Conservation (phyloP, 2,113 vertebrate genomes). For the Mus spicilegus region DNA sequence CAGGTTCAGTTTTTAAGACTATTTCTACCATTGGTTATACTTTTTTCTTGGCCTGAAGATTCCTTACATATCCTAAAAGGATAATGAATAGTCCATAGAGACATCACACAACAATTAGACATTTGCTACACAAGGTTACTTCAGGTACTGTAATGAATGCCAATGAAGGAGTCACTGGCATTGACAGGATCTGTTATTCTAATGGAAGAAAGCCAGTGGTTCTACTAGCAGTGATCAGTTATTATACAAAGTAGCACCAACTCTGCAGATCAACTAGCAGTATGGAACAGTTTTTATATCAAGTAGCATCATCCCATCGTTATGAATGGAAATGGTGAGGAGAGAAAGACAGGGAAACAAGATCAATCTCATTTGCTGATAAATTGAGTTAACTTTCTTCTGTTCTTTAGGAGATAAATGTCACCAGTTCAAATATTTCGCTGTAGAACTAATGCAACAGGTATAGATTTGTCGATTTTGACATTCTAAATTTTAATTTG, state of each 20-base stretch:
- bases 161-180: background rate
- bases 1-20: background rate
- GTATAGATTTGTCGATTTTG: background rate
- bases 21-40: background rate
- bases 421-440: constrained; percentile 15
- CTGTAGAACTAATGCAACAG: background rate
- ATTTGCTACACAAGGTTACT: background rate
- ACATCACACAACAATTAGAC: background rate
- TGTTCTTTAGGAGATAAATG: constrained; percentile 29
- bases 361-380: background rate
- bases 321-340: background rate
- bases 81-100: background rate
- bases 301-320: background rate
- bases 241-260: background rate
- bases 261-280: background rate
- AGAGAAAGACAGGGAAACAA: background rate
- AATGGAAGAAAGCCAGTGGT: background rate
- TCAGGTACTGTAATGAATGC: background rate
- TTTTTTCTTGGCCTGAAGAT: background rate
- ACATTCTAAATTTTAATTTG: background rate
- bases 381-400: background rate
- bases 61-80: background rate
- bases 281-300: too few relatives aligned
- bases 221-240: background rate
- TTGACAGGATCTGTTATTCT: background rate